phyloP scores from a whole-genome alignment of 2,888 invertebrate genomes.

The Nudaria mundana region DNA sequence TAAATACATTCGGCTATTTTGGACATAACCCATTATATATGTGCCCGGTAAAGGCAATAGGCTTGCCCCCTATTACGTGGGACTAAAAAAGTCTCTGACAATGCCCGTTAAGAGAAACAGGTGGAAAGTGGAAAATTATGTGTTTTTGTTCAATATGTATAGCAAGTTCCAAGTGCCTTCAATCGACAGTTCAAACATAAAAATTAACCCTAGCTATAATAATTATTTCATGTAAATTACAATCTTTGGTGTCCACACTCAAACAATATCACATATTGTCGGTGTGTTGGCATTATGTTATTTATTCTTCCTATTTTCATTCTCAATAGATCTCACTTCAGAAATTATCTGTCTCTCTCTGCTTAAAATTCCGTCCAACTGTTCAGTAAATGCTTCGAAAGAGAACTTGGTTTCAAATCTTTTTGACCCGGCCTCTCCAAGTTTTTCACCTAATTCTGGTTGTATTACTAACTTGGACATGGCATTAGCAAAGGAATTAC shows the following conservation, averaged over 20 bases:
- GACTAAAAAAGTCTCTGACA: too few relatives aligned
- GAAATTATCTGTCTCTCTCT: conserved; percentile 69
- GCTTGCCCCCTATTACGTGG: too few relatives aligned
- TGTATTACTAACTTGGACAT: conserved; percentile 86
- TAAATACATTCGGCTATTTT: too few relatives aligned
- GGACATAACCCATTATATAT: too few relatives aligned
- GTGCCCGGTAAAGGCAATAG: too few relatives aligned
- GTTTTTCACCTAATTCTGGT: conserved; percentile 79
- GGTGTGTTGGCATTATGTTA: conserved; percentile 66
- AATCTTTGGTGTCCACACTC: conserved; percentile 53
- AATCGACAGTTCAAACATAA: too few relatives aligned
- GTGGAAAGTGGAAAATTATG: too few relatives aligned
- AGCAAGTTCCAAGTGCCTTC: too few relatives aligned
- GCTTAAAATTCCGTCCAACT: conserved; percentile 81
- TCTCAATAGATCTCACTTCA: conserved; percentile 63
- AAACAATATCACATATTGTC: conserved; percentile 75
- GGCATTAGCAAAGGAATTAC: conserved; percentile 87
- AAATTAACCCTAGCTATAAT: too few relatives aligned
- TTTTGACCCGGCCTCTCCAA: conserved; percentile 89
- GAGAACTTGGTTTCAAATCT: conserved; percentile 91
- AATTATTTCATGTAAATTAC: conserved; percentile 6
- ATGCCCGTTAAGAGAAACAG: too few relatives aligned
- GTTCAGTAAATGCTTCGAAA: conserved; percentile 88
- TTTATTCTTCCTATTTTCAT: conserved; percentile 65
- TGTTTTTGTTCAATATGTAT: too few relatives aligned